phyloP scores from a whole-genome alignment of 2,113 vertebrate genomes.

The Hepsetus odoe region DNA sequence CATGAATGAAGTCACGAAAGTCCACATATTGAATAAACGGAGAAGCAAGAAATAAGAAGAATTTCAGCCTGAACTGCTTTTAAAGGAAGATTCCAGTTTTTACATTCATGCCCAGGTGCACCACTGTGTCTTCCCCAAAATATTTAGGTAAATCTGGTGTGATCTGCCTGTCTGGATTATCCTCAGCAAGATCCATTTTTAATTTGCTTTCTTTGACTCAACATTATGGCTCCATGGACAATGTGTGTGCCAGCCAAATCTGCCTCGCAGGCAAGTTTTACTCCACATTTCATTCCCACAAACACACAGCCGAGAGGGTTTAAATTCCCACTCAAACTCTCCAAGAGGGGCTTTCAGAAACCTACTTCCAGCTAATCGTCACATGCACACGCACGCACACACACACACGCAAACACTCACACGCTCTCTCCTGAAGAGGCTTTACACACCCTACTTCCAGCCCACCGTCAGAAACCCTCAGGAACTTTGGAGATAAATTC shows the following conservation, averaged over 20 bases:
- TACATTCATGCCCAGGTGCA: neutral
- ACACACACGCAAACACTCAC: constrained; percentile 19
- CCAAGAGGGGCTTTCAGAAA: constrained; percentile 41
- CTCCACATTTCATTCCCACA: constrained; percentile 49
- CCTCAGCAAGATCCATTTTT: constrained; percentile 26
- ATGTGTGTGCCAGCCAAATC: constrained; percentile 42
- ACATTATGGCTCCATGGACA: constrained; percentile 49
- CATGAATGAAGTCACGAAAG: too few relatives aligned
- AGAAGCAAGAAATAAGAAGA: too few relatives aligned
- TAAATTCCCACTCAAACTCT: constrained; percentile 49
- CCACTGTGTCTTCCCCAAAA: constrained; percentile 19
- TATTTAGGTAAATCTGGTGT: constrained; percentile 1
- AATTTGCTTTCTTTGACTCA: constrained; percentile 55
- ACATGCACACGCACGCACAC: constrained; percentile 26
- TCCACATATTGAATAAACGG: too few relatives aligned
- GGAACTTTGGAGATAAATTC: constrained; percentile 53
- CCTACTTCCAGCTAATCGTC: constrained; percentile 44
- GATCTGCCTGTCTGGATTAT: constrained; percentile 48
- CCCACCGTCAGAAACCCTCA: constrained; percentile 50
- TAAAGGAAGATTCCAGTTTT: neutral
- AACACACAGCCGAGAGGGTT: constrained; percentile 47
- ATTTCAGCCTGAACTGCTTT: too few relatives aligned
- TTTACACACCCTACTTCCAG: constrained; percentile 50
- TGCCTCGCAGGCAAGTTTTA: constrained; percentile 48
- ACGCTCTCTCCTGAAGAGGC: constrained; percentile 29